phyloP scores from a whole-genome alignment of 2,888 invertebrate genomes.

The Syrphus vitripennis region DNA sequence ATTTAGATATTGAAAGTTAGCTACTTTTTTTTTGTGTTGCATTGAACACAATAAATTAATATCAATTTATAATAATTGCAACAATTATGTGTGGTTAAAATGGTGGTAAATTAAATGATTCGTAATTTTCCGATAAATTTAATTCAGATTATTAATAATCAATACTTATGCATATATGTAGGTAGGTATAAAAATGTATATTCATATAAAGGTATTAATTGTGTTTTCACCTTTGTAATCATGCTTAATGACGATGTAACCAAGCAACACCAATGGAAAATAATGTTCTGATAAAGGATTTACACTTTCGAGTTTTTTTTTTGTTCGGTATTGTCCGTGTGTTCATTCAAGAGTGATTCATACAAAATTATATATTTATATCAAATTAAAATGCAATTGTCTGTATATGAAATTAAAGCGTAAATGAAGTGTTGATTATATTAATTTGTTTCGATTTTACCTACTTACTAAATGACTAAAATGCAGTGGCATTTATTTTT shows the following conservation, averaged over 20 bases:
- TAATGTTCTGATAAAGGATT: conserved; percentile 6
- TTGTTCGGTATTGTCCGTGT: background rate
- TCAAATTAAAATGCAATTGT: background rate
- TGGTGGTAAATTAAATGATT: conserved; percentile 52
- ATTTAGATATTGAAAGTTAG: conserved; percentile 7
- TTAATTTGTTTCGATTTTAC: background rate
- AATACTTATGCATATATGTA: background rate
- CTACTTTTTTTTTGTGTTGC: background rate
- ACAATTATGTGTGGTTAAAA: conserved; percentile 39
- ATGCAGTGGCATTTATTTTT: background rate
- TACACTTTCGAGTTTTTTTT: background rate
- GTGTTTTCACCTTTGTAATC: conserved; percentile 29
- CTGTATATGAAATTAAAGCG: background rate
- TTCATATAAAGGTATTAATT: conserved; percentile 1
- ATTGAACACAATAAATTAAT: conserved; percentile 18
- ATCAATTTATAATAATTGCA: conserved; percentile 38
- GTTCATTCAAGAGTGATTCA: background rate
- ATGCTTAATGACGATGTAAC: conserved; percentile 9
- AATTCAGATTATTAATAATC: conserved; percentile 42
- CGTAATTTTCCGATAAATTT: conserved; percentile 56
- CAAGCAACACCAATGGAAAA: background rate
- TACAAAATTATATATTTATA: background rate
- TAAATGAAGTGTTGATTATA: background rate
- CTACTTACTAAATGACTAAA: background rate
- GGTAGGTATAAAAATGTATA: background rate